Evolutionary conservation across 53 echinoderm and acorn worm genomes (phyloP).

Genomic region (Astropecten irregularis): DNA sequence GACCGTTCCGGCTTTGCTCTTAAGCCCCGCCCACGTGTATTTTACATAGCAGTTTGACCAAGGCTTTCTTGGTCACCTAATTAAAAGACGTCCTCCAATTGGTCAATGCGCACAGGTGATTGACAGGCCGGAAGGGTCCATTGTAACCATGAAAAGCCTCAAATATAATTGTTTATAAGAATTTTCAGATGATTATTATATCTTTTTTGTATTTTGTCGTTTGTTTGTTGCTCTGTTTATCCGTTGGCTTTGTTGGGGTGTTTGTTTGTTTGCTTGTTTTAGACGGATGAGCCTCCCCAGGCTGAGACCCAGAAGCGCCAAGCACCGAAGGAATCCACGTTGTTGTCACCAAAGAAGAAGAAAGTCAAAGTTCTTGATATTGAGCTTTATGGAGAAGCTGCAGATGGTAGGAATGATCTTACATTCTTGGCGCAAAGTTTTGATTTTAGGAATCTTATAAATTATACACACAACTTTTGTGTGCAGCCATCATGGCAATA

Average conservation of each 20-base stretch:
- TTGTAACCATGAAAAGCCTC: too few relatives aligned
- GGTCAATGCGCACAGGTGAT: too few relatives aligned
- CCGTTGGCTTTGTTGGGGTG: not conserved
- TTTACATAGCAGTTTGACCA: too few relatives aligned
- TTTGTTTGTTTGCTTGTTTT: not conserved
- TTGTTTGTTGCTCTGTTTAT: not conserved
- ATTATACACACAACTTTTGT: not conserved
- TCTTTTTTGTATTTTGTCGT: too few relatives aligned
- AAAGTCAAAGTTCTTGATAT: slow-evolving; percentile 88
- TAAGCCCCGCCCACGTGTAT: too few relatives aligned
- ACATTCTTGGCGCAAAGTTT: not conserved
- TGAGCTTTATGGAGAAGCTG: slow-evolving; percentile 71
- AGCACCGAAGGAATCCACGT: slow-evolving; percentile 60
- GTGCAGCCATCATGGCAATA: too few relatives aligned
- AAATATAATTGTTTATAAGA: too few relatives aligned
- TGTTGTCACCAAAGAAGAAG: slow-evolving; percentile 90
- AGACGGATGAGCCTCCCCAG: slow-evolving; percentile 91
- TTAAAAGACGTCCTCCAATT: too few relatives aligned
- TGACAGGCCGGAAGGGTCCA: too few relatives aligned
- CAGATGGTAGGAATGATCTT: slow-evolving; percentile 83
- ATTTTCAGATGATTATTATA: too few relatives aligned
- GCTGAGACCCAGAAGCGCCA: slow-evolving; percentile 77
- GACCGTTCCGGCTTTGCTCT: too few relatives aligned
- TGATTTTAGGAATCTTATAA: not conserved
- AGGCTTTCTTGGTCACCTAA: too few relatives aligned